Evolutionary conservation across 2,113 vertebrate species (phyloP).

Genomic region (Pithys albifrons): DNA sequence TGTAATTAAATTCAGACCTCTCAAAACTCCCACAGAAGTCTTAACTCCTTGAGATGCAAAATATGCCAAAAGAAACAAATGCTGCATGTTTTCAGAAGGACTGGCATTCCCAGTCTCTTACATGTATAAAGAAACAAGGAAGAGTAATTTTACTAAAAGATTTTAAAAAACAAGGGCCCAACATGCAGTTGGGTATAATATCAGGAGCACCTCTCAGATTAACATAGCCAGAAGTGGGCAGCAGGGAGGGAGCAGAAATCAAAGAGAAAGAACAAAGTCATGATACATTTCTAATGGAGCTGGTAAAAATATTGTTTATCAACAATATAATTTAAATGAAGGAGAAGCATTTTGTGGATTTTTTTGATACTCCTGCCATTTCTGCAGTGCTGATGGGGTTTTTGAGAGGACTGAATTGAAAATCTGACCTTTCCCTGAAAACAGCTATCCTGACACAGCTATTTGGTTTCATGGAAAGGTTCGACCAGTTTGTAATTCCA

Average conservation of each 20-base stretch:
- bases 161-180: neutral
- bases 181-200: neutral
- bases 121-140: neutral
- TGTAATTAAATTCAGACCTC: neutral
- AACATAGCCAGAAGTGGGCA: neutral
- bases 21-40: neutral
- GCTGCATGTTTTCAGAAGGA: neutral
- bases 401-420: neutral
- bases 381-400: neutral
- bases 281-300: neutral
- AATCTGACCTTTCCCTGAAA: slow-evolving; percentile 11
- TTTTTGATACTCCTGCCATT: neutral
- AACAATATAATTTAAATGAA: neutral
- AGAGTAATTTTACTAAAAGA: neutral
- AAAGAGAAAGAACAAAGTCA: neutral
- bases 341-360: neutral
- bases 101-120: neutral
- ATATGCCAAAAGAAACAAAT: neutral
- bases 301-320: neutral
- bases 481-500: neutral
- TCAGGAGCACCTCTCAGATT: neutral
- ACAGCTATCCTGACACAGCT: neutral
- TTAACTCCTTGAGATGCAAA: neutral
- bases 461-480: neutral
- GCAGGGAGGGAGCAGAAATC: neutral